phyloP scores from a whole-genome alignment of 2,797 vertebrate species.

The Melanotaenia nigrans region DNA sequence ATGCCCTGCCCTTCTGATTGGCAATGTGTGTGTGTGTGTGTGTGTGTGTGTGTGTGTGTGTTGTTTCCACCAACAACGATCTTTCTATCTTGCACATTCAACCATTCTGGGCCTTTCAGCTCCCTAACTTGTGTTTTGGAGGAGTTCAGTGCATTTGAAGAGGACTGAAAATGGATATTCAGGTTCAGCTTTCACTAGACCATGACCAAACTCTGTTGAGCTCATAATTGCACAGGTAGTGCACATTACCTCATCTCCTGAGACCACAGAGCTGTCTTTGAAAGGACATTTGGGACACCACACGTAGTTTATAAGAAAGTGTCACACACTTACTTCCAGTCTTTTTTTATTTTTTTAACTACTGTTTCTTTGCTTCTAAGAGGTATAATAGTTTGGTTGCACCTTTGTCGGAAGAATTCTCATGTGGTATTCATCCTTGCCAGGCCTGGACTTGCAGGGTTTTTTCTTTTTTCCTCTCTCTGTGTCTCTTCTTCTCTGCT shows the following conservation, averaged over 20 bases:
- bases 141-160: slow-evolving; percentile 23
- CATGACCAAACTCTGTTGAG: slow-evolving; percentile 68
- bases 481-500: slow-evolving; percentile 61
- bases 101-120: slow-evolving; percentile 47
- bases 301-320: slow-evolving; percentile 18
- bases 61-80: slow-evolving; percentile 60
- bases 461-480: slow-evolving; percentile 24
- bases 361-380: slow-evolving; percentile 39
- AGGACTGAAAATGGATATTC: slow-evolving; percentile 61
- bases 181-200: slow-evolving; percentile 71
- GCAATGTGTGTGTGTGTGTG: background rate
- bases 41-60: slow-evolving; percentile 20
- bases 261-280: slow-evolving; percentile 45
- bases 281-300: slow-evolving; percentile 16
- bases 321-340: slow-evolving; percentile 16
- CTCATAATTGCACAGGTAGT: slow-evolving; percentile 75
- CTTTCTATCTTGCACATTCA: slow-evolving; percentile 59
- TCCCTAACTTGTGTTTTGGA: slow-evolving; percentile 43
- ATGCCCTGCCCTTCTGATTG: slow-evolving; percentile 45
- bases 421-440: slow-evolving; percentile 73
- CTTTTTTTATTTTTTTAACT: slow-evolving; percentile 19
- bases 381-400: slow-evolving; percentile 49
- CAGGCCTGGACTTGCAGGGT: slow-evolving; percentile 79
- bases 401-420: slow-evolving; percentile 77
- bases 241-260: slow-evolving; percentile 64